Base-by-base conservation (phyloP, 2,113 vertebrate genomes). In the Dicentrarchus labrax region DNA sequence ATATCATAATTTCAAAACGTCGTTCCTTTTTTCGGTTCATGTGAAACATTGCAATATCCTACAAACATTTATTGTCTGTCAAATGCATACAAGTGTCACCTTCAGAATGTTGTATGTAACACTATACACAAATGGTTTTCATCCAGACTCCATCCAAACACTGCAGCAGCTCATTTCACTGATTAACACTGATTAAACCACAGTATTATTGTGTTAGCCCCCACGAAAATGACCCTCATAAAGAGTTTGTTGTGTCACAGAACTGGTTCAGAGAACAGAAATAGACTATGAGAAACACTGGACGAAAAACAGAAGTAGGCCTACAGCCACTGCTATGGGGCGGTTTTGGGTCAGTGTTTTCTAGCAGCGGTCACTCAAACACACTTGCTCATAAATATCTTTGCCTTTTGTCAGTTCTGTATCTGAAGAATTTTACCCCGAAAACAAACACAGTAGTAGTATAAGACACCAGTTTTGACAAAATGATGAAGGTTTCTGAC, bases 201-300 rank as follows among this genome's bases (percentile, higher is more conserved):
- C 10, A 50, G 47, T 1, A 22, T 59, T 59, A 36, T 59, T 59
- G 57, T 38, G n/a, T 64, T n/a, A 24, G 4, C 39, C 22, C 21
- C 41, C 54, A 30, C 64, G n/a, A 71, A 24, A 81, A 62, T 72
- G 72, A 88, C 72, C 57, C 51, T 83, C 45, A 80, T 9, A 41
- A 69, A 82, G 66, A 74, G 69, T 70, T 81, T 84, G 85, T 72
- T 82, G 78, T 84, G 77, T 84, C 80, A 80, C 67, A 80, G 41
- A 87, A 91, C 54, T 89, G 82, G 85, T 86, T 87, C 85, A 87
- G 48, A 81, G 74, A 69, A 69, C 74, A 0, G 72, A 90, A 90
- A 88, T 86, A 82, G 78, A 81, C 60, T 62, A 4, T 17, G 45
- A 80, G 38, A 39, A 66, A 71, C 57, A 17, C 60, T 43, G 57